Evolutionary conservation across 1,140 invertebrate species (phyloP).

Genomic region (Tachypleus tridentatus): DNA sequence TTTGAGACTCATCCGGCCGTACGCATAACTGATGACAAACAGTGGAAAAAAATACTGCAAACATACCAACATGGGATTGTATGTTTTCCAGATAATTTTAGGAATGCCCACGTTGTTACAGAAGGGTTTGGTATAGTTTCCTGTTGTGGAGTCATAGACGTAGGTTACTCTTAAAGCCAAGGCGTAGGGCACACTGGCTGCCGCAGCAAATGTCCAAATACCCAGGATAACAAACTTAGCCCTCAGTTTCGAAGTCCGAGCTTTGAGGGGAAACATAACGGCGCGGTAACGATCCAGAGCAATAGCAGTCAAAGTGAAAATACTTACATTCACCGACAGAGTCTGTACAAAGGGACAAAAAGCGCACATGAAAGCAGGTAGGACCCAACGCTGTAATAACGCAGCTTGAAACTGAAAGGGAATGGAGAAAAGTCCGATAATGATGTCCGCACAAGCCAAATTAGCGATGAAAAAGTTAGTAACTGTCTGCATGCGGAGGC

Average conservation of each 20-base stretch:
- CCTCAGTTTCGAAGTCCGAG: slow-evolving; percentile 27
- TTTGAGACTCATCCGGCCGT: slow-evolving; percentile 56
- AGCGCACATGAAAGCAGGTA: slow-evolving; percentile 58
- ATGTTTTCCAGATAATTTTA: slow-evolving; percentile 28
- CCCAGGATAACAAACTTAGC: slow-evolving; percentile 9
- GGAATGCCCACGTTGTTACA: slow-evolving; percentile 44
- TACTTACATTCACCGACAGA: slow-evolving; percentile 66
- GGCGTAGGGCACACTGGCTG: slow-evolving; percentile 1
- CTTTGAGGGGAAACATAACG: slow-evolving; percentile 64
- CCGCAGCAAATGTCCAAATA: slow-evolving; percentile 10
- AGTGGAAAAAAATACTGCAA: slow-evolving; percentile 62
- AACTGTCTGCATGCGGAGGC: slow-evolving; percentile 71
- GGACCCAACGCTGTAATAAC: slow-evolving; percentile 66
- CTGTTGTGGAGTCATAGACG: slow-evolving; percentile 4
- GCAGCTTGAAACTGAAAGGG: slow-evolving; percentile 64
- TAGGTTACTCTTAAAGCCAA: slow-evolving; percentile 1
- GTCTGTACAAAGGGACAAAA: slow-evolving; percentile 65
- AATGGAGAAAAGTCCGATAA: slow-evolving; percentile 73
- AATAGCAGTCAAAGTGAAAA: slow-evolving; percentile 72
- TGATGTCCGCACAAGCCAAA: slow-evolving; percentile 74
- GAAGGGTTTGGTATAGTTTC: slow-evolving; percentile 37
- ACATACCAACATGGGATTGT: slow-evolving; percentile 36
- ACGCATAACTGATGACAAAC: slow-evolving; percentile 60
- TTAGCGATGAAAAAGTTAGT: slow-evolving; percentile 91
- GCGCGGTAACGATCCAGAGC: slow-evolving; percentile 74